Percentiles rank a stretch among this genome's conserved stretches.
Evolutionary conservation across 2,113 vertebrate genomes (phyloP).

Genomic region (Barbus barbus): DNA sequence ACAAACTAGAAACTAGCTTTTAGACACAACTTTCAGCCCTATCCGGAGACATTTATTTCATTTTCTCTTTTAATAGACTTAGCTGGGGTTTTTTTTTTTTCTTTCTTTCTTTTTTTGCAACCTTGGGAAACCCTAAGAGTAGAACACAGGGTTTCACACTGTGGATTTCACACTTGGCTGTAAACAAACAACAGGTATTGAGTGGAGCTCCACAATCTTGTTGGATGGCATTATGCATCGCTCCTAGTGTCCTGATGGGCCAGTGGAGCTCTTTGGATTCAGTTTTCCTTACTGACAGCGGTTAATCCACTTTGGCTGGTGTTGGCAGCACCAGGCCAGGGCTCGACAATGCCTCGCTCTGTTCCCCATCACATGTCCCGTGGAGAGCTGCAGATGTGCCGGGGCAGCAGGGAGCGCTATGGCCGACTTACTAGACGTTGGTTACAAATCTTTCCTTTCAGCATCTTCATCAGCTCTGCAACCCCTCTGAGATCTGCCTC

Average conservation of each 20-base stretch:
- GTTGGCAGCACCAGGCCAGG: slow-evolving; percentile 62
- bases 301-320: slow-evolving; percentile 65
- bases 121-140: slow-evolving; percentile 19
- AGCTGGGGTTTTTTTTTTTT: neutral
- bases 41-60: neutral
- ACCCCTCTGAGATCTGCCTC: neutral
- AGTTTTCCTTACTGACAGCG: slow-evolving; percentile 54
- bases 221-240: slow-evolving; percentile 46
- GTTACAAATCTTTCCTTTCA: slow-evolving; percentile 64
- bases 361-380: slow-evolving; percentile 65
- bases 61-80: neutral
- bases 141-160: slow-evolving; percentile 24
- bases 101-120: neutral
- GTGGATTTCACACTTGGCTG: slow-evolving; percentile 41
- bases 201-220: neutral
- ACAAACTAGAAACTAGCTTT: neutral
- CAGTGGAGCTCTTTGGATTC: slow-evolving; percentile 51
- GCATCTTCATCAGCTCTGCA: slow-evolving; percentile 23
- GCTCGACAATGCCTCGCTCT: slow-evolving; percentile 73
- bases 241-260: slow-evolving; percentile 57
- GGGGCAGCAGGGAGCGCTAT: slow-evolving; percentile 31
- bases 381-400: slow-evolving; percentile 73
- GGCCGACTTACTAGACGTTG: slow-evolving; percentile 58
- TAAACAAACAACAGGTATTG: slow-evolving; percentile 57
- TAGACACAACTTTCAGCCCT: neutral